A percentile compares a stretch with the other conserved stretches of the same genome.
Conservation (phyloP, 2,113 vertebrate species). For the Archocentrus centrarchus region DNA sequence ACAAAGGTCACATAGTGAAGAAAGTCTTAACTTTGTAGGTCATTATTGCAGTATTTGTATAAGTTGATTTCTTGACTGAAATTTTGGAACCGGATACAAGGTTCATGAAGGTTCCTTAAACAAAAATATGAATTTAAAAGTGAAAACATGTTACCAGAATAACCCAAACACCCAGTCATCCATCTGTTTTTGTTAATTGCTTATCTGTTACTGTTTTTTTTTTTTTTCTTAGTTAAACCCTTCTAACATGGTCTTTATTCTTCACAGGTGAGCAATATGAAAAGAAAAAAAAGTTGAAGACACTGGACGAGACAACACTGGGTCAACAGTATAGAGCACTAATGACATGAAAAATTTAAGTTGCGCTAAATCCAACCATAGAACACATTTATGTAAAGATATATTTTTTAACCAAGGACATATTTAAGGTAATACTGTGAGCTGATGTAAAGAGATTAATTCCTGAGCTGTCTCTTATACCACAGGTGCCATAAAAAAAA, state of each 20-base stretch:
- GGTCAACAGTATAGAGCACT: conserved; percentile 43
- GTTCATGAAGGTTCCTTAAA: no score
- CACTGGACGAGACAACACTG: conserved; percentile 65
- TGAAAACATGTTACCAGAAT: no score
- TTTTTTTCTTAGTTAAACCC: not conserved
- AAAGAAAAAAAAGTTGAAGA: conserved; percentile 65
- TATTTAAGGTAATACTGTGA: conserved; percentile 98
- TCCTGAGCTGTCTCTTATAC: conserved; percentile 94
- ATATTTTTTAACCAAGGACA: conserved; percentile 94
- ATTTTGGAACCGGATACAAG: not conserved
- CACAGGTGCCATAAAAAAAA: conserved; percentile 94
- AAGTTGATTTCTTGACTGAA: not conserved
- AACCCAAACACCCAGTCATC: not conserved
- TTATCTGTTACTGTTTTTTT: not conserved
- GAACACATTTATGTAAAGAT: conserved; percentile 87
- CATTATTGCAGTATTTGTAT: not conserved
- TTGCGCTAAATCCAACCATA: conserved; percentile 70
- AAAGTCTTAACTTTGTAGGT: not conserved
- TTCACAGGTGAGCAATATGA: conserved; percentile 68
- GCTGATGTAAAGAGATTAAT: conserved; percentile 92
- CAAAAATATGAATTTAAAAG: no score
- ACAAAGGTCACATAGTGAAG: not conserved
- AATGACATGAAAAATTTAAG: conserved; percentile 48
- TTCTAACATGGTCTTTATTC: not conserved
- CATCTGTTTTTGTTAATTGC: not conserved